Percentiles rank a stretch among this genome's conserved stretches.
phyloP scores from a whole-genome alignment of 2,888 invertebrate genomes.

The Parapristionchus giblindavisi region DNA sequence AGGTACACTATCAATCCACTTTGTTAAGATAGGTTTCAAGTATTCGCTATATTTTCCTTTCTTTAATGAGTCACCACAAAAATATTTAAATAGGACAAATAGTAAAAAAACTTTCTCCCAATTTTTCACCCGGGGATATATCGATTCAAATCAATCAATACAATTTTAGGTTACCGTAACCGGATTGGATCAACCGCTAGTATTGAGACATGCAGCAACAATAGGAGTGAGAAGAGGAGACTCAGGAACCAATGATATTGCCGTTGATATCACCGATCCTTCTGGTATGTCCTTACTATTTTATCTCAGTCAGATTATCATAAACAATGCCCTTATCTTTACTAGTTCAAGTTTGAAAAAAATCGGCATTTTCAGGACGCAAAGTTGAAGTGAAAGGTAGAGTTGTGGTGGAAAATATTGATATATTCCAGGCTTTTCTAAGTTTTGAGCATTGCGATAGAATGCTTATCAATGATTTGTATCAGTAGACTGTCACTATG shows the following conservation, averaged over 20 bases:
- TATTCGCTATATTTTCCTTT: constrained; percentile 72
- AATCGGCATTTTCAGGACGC: too few species aligned
- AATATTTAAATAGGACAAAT: too few species aligned
- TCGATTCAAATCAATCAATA: constrained; percentile 7
- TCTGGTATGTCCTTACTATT: too few species aligned
- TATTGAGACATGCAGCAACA: constrained; percentile 61
- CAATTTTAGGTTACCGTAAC: constrained; percentile 50
- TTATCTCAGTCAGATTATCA: too few species aligned
- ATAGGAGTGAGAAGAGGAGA: constrained; percentile 50
- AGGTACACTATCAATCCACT: background rate
- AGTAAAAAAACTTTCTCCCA: background rate
- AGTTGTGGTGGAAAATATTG: too few species aligned
- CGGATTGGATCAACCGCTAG: constrained; percentile 53
- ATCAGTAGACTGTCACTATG: too few species aligned
- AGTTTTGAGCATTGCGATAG: too few species aligned
- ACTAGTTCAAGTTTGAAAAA: background rate
- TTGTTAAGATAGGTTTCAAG: constrained; percentile 12
- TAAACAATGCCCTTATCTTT: background rate
- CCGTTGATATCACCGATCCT: constrained; percentile 65
- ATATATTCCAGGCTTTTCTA: too few species aligned
- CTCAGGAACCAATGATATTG: constrained; percentile 64
- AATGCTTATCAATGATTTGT: too few species aligned
- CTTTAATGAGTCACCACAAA: background rate
- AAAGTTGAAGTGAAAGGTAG: too few species aligned
- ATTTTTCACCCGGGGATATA: too few species aligned